Percentiles rank a stretch among this genome's conserved stretches.
These are phyloP conservation scores for Drosophila infuscata DNA, from an alignment of 2,888 invertebrate species.

Conservation along the genomic window DNA sequence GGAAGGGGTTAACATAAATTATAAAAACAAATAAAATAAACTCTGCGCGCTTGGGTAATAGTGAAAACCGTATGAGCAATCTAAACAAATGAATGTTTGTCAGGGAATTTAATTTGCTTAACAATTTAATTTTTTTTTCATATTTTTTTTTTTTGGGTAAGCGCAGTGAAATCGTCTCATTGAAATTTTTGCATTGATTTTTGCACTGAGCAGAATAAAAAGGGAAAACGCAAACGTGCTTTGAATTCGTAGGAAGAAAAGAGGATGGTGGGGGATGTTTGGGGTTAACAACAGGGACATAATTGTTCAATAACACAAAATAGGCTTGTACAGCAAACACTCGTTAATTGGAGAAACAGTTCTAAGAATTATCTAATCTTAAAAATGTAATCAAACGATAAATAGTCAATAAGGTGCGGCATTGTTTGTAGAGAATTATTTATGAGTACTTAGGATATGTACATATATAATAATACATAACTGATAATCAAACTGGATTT, in stretches of 20 bases:
- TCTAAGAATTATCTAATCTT: not conserved
- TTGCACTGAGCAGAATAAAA: constrained; percentile 31
- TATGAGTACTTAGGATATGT: not conserved
- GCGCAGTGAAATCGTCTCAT: constrained; percentile 47
- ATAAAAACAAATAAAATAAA: constrained; percentile 58
- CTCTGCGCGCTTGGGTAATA: constrained; percentile 39
- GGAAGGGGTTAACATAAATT: constrained; percentile 42
- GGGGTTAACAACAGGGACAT: not conserved
- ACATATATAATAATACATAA: not conserved
- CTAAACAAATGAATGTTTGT: not conserved
- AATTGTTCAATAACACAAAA: not conserved
- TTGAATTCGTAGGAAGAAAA: constrained; percentile 25
- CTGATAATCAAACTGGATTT: not conserved
- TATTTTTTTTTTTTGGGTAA: constrained; percentile 10
- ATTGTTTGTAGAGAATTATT: not conserved
- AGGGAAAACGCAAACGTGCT: constrained; percentile 55
- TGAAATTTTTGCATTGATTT: constrained; percentile 62
- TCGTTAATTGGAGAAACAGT: constrained; percentile 9
- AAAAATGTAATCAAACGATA: not conserved
- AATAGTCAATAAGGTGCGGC: not conserved
- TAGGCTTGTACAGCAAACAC: not conserved
- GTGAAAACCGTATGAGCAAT: constrained; percentile 46
- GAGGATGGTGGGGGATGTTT: not conserved
- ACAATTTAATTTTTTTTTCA: not conserved
- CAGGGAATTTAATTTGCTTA: constrained; percentile 23